Base-by-base conservation (phyloP, 1,140 invertebrate genomes). In the Dendrolimus kikuchii region DNA sequence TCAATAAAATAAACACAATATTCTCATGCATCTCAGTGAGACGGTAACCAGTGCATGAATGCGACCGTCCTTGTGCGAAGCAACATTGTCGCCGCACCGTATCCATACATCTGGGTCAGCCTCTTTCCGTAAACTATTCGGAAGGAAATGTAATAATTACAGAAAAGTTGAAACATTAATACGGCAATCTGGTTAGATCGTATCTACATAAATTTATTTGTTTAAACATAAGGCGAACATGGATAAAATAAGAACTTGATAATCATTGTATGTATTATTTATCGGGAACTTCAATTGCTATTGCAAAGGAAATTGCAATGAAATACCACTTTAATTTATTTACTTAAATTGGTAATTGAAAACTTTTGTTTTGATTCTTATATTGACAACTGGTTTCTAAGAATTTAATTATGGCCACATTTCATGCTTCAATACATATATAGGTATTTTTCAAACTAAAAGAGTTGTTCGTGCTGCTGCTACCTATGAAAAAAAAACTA, bases 51-150 rank as follows among this genome's bases (percentile, higher is more conserved):
- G 70, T 59, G 66, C 65, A 75, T 73, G 69, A 81, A 82, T 82
- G 79, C 64, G 61, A 66, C 66, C 68, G 77, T 75, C 79, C 79
- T 82, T 80, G 79, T 59, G 59, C 59, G 49, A 50, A 55, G 51
- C 66, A 42, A 68, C 70, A 71, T 70, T 66, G 66, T 60, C 60
- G 49, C 55, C 47, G 49, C 40, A 46, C 53, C 59, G 48, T 54
- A 55, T 62, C 45, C 40, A 64, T 62, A 71, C 66, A 73, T 65
- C 62, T 73, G 61, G 68, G 74, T 66, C 66, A 66, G 52, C 47
- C 57, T 62, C 57, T 64, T 67, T 64, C 63, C 63, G 67, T 50
- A 47, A 52, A 61, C 36, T 49, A 57, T 68, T 74, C 61, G 66
- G 70, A 73, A 72, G 72, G 64, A 64, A 60, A 52, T 49, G 49